Conservation (phyloP, 2,888 invertebrate genomes). For the Xestoiulus laeticollis region DNA sequence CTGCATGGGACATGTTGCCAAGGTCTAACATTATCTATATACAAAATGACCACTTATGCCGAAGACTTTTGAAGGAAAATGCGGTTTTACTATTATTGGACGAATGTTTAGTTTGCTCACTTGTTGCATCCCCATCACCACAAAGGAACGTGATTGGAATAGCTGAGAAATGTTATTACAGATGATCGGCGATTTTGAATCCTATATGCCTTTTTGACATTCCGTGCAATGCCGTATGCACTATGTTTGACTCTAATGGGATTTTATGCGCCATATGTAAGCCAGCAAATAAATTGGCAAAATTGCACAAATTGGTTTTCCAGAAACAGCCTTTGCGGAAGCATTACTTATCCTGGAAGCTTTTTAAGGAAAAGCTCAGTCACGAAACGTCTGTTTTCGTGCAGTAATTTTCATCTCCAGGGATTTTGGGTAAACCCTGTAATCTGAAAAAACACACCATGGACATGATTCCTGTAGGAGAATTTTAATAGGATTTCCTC, state of each 20-base stretch:
- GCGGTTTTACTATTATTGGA: background rate
- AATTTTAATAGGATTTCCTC: background rate
- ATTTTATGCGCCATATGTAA: background rate
- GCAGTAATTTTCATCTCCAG: background rate
- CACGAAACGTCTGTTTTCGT: constrained; percentile 1
- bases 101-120: background rate
- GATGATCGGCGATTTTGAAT: background rate
- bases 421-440: background rate
- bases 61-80: constrained; percentile 11
- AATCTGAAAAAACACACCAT: background rate
- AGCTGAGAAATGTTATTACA: background rate
- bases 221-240: background rate
- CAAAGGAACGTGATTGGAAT: background rate
- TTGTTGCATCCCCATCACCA: background rate
- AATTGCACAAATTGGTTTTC: background rate
- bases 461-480: background rate
- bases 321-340: background rate
- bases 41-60: constrained; percentile 2
- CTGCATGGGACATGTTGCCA: background rate
- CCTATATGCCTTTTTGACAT: background rate
- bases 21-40: background rate
- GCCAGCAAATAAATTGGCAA: background rate
- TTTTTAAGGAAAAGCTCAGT: background rate
- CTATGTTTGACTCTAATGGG: background rate
- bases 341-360: background rate